phyloP scores from a whole-genome alignment of 1,140 invertebrate species.

The Zaprionus inermis region DNA sequence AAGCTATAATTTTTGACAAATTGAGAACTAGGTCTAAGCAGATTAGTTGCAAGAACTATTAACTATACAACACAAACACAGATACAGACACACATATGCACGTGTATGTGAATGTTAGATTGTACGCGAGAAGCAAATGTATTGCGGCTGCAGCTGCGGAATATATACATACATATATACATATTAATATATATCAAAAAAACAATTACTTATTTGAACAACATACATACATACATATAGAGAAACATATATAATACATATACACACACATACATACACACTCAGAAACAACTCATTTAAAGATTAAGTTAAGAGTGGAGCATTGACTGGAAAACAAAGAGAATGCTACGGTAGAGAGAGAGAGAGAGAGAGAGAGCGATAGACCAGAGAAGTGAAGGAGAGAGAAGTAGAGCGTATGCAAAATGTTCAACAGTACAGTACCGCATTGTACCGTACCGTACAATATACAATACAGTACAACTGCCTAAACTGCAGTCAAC shows the following conservation, averaged over 20 bases:
- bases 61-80: slow-evolving; percentile 29
- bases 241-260: slow-evolving; percentile 16
- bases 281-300: slow-evolving; percentile 30
- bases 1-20: slow-evolving; percentile 34
- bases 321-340: slow-evolving; percentile 29
- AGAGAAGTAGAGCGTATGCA: slow-evolving; percentile 11
- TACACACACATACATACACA: slow-evolving; percentile 15
- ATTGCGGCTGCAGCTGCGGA: slow-evolving; percentile 4
- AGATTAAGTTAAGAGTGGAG: slow-evolving; percentile 30
- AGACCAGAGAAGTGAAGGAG: slow-evolving; percentile 14
- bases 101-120: slow-evolving; percentile 1
- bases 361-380: slow-evolving; percentile 11
- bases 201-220: slow-evolving; percentile 30
- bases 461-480: slow-evolving; percentile 35
- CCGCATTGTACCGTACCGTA: slow-evolving; percentile 14
- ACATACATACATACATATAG: slow-evolving; percentile 14
- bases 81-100: neutral
- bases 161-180: slow-evolving; percentile 4
- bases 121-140: neutral
- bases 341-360: slow-evolving; percentile 33
- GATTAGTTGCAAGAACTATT: slow-evolving; percentile 35
- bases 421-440: slow-evolving; percentile 43
- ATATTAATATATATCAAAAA: slow-evolving; percentile 15
- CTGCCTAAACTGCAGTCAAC: slow-evolving; percentile 49
- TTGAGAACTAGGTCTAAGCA: slow-evolving; percentile 27